A percentile compares a stretch with the other conserved stretches of the same genome.
These are phyloP conservation scores for Lithobates sylvaticus DNA, from an alignment of 2,797 vertebrate genomes.

Conservation along the genomic window DNA sequence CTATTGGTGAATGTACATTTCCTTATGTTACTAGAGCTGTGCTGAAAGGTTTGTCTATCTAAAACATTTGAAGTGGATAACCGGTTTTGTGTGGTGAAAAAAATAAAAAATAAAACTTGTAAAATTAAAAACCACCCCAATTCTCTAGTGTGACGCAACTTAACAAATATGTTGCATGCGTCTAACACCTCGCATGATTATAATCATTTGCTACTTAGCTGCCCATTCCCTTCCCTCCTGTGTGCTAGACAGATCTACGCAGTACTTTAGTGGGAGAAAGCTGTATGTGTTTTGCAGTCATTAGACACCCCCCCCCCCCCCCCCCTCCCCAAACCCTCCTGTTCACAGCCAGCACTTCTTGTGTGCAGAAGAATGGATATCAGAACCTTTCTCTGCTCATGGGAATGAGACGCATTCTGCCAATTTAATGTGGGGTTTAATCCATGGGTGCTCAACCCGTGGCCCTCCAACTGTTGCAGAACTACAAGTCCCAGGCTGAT, in stretches of 20 bases:
- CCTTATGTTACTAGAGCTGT: slow-evolving; percentile 23
- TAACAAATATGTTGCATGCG: slow-evolving; percentile 73
- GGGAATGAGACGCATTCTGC: slow-evolving; percentile 65
- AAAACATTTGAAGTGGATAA: slow-evolving; percentile 63
- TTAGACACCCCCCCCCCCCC: slow-evolving; percentile 63
- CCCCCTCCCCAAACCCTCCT: slow-evolving; percentile 15
- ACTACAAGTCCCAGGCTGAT: too few relatives aligned
- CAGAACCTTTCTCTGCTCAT: slow-evolving; percentile 67
- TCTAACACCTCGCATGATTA: slow-evolving; percentile 75
- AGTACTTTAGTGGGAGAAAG: slow-evolving; percentile 73
- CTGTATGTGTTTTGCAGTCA: slow-evolving; percentile 73
- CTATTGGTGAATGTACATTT: slow-evolving; percentile 65
- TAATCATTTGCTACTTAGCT: slow-evolving; percentile 70
- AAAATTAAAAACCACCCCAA: slow-evolving; percentile 21
- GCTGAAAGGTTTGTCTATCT: slow-evolving; percentile 13
- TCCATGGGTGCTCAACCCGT: background rate
- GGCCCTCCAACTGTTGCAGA: too few relatives aligned
- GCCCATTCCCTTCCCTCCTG: slow-evolving; percentile 65
- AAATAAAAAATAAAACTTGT: background rate
- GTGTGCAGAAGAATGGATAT: slow-evolving; percentile 64
- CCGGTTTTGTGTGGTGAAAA: slow-evolving; percentile 59
- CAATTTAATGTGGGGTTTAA: slow-evolving; percentile 68
- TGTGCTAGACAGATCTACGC: slow-evolving; percentile 73
- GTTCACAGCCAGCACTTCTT: slow-evolving; percentile 67
- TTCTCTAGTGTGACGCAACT: slow-evolving; percentile 69